Evolutionary conservation across 2,888 invertebrate species (phyloP).

Genomic region (Agrochola circellaris): DNA sequence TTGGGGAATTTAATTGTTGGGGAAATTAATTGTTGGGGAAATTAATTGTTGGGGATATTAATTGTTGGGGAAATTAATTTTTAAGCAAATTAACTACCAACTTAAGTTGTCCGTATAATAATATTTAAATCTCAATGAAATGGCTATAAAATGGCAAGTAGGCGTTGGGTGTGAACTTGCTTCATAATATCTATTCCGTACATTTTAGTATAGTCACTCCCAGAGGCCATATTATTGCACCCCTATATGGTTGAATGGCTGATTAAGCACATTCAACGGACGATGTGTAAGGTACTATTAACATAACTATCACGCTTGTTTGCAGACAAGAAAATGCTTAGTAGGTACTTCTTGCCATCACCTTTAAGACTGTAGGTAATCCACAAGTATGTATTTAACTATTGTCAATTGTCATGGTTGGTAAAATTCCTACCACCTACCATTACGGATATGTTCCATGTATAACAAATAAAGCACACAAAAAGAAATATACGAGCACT

Average conservation of each 20-base stretch:
- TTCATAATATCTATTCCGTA: no score
- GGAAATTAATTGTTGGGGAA: background rate
- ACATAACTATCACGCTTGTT: no score
- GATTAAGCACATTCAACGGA: background rate
- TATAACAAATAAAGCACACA: conserved; percentile 22
- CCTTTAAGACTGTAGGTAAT: background rate
- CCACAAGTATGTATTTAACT: background rate
- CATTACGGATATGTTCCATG: background rate
- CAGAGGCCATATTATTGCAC: background rate
- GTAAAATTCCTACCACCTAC: background rate
- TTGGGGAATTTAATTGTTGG: background rate
- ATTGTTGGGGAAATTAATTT: background rate
- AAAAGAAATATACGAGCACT: conserved; percentile 25
- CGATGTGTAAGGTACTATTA: background rate
- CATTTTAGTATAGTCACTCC: background rate
- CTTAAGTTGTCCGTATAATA: background rate
- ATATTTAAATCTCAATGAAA: background rate
- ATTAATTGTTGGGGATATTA: background rate
- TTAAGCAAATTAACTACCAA: background rate
- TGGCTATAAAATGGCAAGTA: no score
- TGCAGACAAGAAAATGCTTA: background rate
- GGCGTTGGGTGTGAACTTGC: no score
- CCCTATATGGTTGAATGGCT: background rate
- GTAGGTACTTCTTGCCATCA: background rate
- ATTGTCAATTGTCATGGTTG: background rate